phyloP scores from a whole-genome alignment of 2,888 invertebrate species.

The Drosophila engyochracea region DNA sequence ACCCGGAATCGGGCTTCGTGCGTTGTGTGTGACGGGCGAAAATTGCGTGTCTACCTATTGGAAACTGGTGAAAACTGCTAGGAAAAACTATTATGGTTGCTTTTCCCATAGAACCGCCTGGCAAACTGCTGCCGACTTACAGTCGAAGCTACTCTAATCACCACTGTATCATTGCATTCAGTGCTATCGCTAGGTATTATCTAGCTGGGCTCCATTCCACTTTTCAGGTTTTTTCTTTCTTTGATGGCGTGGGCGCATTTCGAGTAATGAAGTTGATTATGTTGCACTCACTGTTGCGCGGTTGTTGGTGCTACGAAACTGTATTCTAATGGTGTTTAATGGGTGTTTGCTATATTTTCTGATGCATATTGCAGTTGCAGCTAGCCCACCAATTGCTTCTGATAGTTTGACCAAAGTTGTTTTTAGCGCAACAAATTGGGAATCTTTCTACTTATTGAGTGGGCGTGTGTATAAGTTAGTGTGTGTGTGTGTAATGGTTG shows the following conservation, averaged over 20 bases:
- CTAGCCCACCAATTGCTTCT: constrained; percentile 37
- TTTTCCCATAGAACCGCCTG: constrained; percentile 25
- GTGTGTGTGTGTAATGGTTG: constrained; percentile 42
- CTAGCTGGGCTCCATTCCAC: constrained; percentile 31
- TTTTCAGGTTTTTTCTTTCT: constrained; percentile 5
- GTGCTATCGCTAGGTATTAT: constrained; percentile 43
- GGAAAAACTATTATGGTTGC: constrained; percentile 38
- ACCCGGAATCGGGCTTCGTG: constrained; percentile 26
- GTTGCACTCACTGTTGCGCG: background rate
- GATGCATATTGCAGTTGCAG: constrained; percentile 46
- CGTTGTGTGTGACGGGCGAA: constrained; percentile 45
- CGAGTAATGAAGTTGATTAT: constrained; percentile 64
- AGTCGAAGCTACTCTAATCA: constrained; percentile 16
- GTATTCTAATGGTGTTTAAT: constrained; percentile 68
- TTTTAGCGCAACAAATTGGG: constrained; percentile 58
- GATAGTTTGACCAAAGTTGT: constrained; percentile 49
- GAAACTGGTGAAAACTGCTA: constrained; percentile 51
- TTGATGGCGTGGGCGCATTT: constrained; percentile 63
- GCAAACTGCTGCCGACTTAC: background rate
- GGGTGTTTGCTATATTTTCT: constrained; percentile 44
- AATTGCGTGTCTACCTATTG: constrained; percentile 71
- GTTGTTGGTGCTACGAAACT: constrained; percentile 18
- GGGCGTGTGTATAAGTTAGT: constrained; percentile 7
- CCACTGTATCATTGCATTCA: constrained; percentile 55
- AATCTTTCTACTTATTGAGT: constrained; percentile 12